Percentiles rank a stretch among this genome's conserved stretches.
Conservation (phyloP, 2,113 vertebrate genomes). For the Charadrius vociferus region DNA sequence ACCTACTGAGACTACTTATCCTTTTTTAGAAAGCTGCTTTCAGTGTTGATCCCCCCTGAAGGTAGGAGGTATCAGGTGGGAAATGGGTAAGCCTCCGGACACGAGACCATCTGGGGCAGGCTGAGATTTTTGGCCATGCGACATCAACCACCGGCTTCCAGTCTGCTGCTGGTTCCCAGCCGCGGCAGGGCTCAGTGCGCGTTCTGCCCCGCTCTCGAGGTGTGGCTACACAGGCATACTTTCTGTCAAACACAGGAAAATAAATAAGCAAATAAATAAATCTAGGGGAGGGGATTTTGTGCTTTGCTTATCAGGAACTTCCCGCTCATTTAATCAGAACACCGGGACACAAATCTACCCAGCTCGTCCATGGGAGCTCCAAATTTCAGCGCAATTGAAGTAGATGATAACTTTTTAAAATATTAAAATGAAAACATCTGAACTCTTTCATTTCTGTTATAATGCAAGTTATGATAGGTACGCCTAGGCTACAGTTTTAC, state of each 20-base stretch:
- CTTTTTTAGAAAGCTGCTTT: neutral
- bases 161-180: neutral
- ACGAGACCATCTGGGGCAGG: neutral
- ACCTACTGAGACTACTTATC: slow-evolving; percentile 13
- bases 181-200: accelerated
- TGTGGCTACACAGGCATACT: accelerated
- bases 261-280: neutral
- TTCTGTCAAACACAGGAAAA: neutral
- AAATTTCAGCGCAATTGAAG: neutral
- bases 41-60: neutral
- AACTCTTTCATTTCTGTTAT: neutral
- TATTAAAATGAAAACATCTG: neutral
- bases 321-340: neutral
- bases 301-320: neutral
- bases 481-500: neutral
- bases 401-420: neutral
- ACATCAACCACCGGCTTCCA: neutral
- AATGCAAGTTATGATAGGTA: neutral
- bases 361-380: neutral
- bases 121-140: neutral
- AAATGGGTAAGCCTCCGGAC: neutral
- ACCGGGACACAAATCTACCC: neutral
- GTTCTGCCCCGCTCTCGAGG: neutral
- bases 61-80: neutral
- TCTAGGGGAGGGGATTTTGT: neutral